These are phyloP conservation scores for Drosophila colorata DNA, from an alignment of 2,888 invertebrate species.

Conservation along the genomic window DNA sequence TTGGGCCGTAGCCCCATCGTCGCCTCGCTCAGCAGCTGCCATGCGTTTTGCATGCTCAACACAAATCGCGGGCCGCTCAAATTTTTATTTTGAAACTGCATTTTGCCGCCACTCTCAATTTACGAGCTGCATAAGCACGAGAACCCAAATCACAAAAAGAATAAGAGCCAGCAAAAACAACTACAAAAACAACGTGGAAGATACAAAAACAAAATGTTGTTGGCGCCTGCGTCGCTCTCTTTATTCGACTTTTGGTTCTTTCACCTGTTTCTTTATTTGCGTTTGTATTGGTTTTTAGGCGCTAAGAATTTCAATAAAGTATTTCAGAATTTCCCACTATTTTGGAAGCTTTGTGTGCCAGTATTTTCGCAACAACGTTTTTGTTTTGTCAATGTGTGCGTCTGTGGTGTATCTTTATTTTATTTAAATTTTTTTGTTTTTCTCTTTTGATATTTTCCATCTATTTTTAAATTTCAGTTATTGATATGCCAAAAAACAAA, in stretches of 20 bases:
- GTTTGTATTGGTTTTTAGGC: slow-evolving; percentile 27
- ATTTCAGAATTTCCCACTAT: slow-evolving; percentile 54
- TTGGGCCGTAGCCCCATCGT: slow-evolving; percentile 47
- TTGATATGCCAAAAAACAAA: slow-evolving; percentile 76
- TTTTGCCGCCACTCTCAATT: slow-evolving; percentile 56
- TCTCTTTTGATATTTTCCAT: slow-evolving; percentile 38
- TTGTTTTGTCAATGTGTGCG: slow-evolving; percentile 4
- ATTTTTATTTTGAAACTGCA: slow-evolving; percentile 70
- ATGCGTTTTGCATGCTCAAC: slow-evolving; percentile 70
- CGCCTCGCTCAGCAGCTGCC: slow-evolving; percentile 23
- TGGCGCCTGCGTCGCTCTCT: slow-evolving; percentile 26
- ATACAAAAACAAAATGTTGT: slow-evolving; percentile 3
- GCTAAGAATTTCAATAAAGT: slow-evolving; percentile 33
- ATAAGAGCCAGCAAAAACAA: not conserved
- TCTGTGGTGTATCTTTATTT: slow-evolving; percentile 18
- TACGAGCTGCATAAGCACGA: slow-evolving; percentile 42
- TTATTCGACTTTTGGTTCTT: slow-evolving; percentile 42
- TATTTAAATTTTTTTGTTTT: slow-evolving; percentile 44
- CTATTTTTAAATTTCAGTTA: slow-evolving; percentile 82
- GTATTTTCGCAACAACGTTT: slow-evolving; percentile 32
- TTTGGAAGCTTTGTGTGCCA: slow-evolving; percentile 34
- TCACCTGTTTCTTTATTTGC: slow-evolving; percentile 43
- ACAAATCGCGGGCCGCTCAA: slow-evolving; percentile 48
- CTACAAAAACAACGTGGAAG: not conserved
- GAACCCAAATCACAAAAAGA: slow-evolving; percentile 5